Base-by-base conservation (phyloP, 2,113 vertebrate species). In the Anoura caudifer region DNA sequence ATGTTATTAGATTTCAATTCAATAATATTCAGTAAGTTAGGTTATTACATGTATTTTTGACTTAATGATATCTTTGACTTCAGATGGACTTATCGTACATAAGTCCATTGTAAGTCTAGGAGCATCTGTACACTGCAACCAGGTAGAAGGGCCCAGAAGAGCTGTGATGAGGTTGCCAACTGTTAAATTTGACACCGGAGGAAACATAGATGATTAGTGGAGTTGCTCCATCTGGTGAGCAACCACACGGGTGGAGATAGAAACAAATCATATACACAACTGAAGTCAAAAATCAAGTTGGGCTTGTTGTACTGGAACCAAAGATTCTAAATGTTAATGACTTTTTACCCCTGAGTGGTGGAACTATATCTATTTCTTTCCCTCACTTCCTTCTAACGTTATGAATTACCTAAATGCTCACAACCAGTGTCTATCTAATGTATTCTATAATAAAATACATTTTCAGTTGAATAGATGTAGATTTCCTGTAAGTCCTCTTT, bases 181-280 rank as follows among this genome's bases (percentile, higher is more conserved):
- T 12, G 2, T 73, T 84, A 61, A 52, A 96, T 81, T 79, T 91
- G 77, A 87, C 90, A 95, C 0, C 0, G 52, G 77, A 97, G 61
- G 47, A 95, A 97, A 94, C 22, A 72, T 73, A 75, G 87, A 47
- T 95, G 96, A 97, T 97, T 97, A 96, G 86, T 77, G 84, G 77
- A 95, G n/a, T 88, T 86, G 96, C 43, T 87, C 91, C 84, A 97
- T 97, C 93, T 97, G 96, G 83, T 91, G 67, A 65, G 41, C 70
- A 89, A 36, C 95, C 65, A 80, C 69, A 70, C 67, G 69, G 41
- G 14, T 59, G 59, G 63, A 7, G 87, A 52, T 90, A 75, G 85
- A 52, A 79, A 81, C 41, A 82, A 92, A 91, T 94, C 72, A 91
- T 87, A 75, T 67, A 88, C 24, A 61, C 81, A 97, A 79, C 56